Base-by-base conservation (phyloP, 2,888 invertebrate genomes). In the Copidosoma aretas region DNA sequence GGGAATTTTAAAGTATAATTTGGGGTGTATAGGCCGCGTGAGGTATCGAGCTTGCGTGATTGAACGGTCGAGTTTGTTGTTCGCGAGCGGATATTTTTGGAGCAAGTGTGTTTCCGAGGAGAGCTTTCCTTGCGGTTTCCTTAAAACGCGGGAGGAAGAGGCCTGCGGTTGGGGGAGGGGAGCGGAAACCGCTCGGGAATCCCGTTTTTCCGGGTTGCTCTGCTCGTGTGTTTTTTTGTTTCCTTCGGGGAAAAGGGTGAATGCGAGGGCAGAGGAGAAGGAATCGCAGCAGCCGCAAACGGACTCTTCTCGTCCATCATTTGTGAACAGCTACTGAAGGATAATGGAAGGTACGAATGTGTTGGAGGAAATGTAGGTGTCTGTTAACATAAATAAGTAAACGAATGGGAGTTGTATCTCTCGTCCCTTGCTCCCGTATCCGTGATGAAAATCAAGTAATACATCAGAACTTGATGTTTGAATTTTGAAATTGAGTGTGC, bases 271-370 rank as follows among this genome's bases (percentile, higher is more conserved):
- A 19, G 1, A 25, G 15, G 60, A 19, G 52, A 57, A 12, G 52
- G 32, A 32, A 32, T 62, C 46, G 25, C 21, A 24, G 15, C 51
- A 32, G 54, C 24, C 51, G 25, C 56, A 25, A 62, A 62, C 32
- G 60, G 32, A 70, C 64, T 67, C 64, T 67, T 52, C 53, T 46
- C 66, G 64, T 67, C 63, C 60, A 70, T 70, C 70, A 70, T 70
- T 64, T 60, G 56, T 14, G 21, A 41, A 19, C 39, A 15, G 52
- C 19, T 46, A 46, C 32, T 17, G 22, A 61, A 22, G 46, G 24
- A 60, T 21, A 49, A 19, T 22, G 46, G 1, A 39, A 15, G 39
- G 43, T 32, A 32, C 3, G 32, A 32, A 32, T 32, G 8, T 32
- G 8, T 32, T 32, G 8, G 8, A 32, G 8, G 4, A 32, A 32